These are phyloP conservation scores for Melolontha melolontha DNA, from an alignment of 2,888 invertebrate genomes.

Conservation along the genomic window DNA sequence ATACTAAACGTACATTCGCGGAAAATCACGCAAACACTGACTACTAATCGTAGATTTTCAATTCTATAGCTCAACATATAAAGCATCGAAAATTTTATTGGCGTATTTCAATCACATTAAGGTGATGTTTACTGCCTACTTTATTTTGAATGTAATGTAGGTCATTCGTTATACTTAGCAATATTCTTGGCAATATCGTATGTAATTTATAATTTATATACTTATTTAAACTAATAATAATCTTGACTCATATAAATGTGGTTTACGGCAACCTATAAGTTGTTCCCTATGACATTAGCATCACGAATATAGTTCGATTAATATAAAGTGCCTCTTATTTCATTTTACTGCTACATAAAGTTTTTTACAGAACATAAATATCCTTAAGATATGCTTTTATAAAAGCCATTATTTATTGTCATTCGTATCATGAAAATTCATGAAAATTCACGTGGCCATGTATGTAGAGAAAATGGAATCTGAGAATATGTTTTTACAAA, in stretches of 20 bases:
- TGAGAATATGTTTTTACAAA: too few species aligned
- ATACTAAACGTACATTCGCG: conserved; percentile 13
- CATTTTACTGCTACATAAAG: conserved; percentile 25
- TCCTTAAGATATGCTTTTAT: background rate
- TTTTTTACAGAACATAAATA: conserved; percentile 10
- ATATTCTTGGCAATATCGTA: conserved; percentile 26
- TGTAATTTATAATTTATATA: conserved; percentile 32
- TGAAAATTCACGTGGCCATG: background rate
- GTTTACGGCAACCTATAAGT: conserved; percentile 16
- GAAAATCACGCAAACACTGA: background rate
- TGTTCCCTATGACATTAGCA: background rate
- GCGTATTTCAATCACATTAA: conserved; percentile 31
- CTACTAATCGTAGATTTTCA: conserved; percentile 8
- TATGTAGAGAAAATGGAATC: too few species aligned
- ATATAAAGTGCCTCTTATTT: background rate
- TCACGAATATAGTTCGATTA: conserved; percentile 6
- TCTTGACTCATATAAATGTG: conserved; percentile 7
- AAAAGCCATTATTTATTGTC: background rate
- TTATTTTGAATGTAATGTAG: conserved; percentile 12
- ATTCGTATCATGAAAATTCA: background rate
- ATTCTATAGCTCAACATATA: background rate
- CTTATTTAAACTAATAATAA: conserved; percentile 10
- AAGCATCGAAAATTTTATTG: conserved; percentile 36
- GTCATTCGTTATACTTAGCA: conserved; percentile 22
- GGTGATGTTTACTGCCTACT: conserved; percentile 21